Conservation (phyloP, 2,797 vertebrate genomes). For the Anableps anableps region DNA sequence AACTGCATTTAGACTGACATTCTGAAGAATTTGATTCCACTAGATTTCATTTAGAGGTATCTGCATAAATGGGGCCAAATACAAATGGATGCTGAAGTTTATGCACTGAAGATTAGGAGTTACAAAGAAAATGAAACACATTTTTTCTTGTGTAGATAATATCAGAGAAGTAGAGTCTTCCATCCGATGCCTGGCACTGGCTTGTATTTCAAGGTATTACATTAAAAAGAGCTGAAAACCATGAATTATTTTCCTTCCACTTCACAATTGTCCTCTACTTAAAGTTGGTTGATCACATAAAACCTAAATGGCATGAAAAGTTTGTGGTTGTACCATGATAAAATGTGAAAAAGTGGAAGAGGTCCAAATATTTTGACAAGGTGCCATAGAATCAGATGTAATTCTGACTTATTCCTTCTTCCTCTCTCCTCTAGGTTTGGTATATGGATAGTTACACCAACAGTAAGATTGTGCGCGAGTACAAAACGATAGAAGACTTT, state of each 20-base stretch:
- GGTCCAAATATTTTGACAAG: background rate
- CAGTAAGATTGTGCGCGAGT: conserved; percentile 97
- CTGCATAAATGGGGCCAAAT: background rate
- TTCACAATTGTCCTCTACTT: background rate
- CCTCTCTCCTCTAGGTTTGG: conserved; percentile 87
- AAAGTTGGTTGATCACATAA: background rate
- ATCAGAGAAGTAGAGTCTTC: background rate
- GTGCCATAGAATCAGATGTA: background rate
- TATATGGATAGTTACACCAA: conserved; percentile 99
- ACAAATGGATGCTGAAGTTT: background rate
- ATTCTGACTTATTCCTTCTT: conserved; percentile 21
- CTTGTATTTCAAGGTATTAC: background rate
- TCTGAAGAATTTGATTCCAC: background rate
- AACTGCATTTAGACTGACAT: background rate
- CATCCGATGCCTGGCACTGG: background rate
- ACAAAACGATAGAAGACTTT: conserved; percentile 92
- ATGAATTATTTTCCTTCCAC: background rate
- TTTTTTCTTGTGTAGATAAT: background rate
- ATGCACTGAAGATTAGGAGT: background rate
- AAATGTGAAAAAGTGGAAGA: background rate
- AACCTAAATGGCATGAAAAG: background rate
- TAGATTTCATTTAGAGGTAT: background rate
- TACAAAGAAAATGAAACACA: background rate
- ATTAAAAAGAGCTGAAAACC: background rate
- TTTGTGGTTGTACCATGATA: background rate